Conservation (phyloP, 2,888 invertebrate genomes). For the Plagodis dolabraria region DNA sequence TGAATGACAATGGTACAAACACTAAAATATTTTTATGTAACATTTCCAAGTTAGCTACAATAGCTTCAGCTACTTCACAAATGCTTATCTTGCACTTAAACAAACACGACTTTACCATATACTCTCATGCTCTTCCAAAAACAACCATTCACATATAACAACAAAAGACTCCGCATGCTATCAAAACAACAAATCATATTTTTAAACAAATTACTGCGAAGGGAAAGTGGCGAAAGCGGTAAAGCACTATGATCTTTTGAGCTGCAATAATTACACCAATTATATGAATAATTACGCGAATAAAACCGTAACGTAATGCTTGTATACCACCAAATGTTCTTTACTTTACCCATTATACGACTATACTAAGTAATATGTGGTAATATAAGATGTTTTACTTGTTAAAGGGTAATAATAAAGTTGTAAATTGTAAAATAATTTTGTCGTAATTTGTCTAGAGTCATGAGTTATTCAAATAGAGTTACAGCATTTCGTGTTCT, state of each 20-base stretch:
- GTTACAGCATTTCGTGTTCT: too few relatives aligned
- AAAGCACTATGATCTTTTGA: conserved; percentile 39
- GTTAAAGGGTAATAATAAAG: conserved; percentile 16
- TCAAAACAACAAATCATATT: conserved; percentile 32
- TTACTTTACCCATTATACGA: conserved; percentile 16
- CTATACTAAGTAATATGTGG: conserved; percentile 7
- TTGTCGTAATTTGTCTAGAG: conserved; percentile 17
- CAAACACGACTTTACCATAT: conserved; percentile 14
- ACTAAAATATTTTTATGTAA: background rate
- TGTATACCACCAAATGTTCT: conserved; percentile 15
- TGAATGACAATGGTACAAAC: background rate
- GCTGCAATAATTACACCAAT: conserved; percentile 31
- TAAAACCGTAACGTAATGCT: conserved; percentile 30
- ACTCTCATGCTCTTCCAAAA: conserved; percentile 13
- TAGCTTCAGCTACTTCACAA: conserved; percentile 2
- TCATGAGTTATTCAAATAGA: conserved; percentile 4
- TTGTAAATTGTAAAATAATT: conserved; percentile 16
- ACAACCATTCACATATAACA: conserved; percentile 16
- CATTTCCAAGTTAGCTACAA: background rate
- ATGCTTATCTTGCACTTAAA: conserved; percentile 23
- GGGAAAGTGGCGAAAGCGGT: conserved; percentile 40
- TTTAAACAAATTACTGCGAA: conserved; percentile 20
- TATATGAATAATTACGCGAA: conserved; percentile 35
- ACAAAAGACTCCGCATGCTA: conserved; percentile 38
- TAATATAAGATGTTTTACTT: conserved; percentile 13